phyloP scores from a whole-genome alignment of 2,888 invertebrate species.

The Carabus problematicus region DNA sequence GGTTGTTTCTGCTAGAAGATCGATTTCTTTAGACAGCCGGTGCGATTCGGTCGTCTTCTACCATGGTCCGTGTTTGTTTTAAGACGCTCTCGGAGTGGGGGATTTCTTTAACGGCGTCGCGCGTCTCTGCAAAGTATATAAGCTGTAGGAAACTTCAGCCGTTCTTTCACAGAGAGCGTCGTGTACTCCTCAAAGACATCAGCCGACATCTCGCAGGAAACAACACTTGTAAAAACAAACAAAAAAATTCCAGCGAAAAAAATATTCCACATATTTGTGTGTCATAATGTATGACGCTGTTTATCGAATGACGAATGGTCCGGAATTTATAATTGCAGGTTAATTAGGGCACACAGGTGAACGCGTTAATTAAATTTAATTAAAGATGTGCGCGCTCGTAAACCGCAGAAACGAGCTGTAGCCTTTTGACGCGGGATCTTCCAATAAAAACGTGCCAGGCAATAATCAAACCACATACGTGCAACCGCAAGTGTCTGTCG shows the following conservation, averaged over 20 bases:
- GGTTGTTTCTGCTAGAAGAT: too few relatives aligned
- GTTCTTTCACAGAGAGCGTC: constrained; percentile 44
- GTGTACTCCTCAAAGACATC: constrained; percentile 17
- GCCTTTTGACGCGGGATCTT: constrained; percentile 43
- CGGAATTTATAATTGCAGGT: constrained; percentile 33
- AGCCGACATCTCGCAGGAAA: constrained; percentile 6
- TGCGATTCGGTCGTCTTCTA: constrained; percentile 10
- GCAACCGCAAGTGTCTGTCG: constrained; percentile 65
- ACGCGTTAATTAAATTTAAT: constrained; percentile 42
- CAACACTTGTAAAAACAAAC: constrained; percentile 20
- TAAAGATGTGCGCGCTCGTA: constrained; percentile 32
- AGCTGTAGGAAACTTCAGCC: constrained; percentile 34
- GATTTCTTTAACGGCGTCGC: constrained; percentile 38
- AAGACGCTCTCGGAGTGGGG: constrained; percentile 39
- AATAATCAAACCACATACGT: constrained; percentile 61
- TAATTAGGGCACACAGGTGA: constrained; percentile 39
- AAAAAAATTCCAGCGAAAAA: constrained; percentile 5
- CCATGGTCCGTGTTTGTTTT: constrained; percentile 37
- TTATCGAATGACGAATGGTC: constrained; percentile 2
- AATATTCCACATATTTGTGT: constrained; percentile 8
- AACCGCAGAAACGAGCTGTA: constrained; percentile 29
- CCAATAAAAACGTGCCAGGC: constrained; percentile 57
- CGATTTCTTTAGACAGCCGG: constrained; percentile 2
- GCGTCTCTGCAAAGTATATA: constrained; percentile 34
- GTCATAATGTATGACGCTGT: background rate